Conservation (phyloP, 1,140 invertebrate genomes). For the Oryctes rhinoceros region DNA sequence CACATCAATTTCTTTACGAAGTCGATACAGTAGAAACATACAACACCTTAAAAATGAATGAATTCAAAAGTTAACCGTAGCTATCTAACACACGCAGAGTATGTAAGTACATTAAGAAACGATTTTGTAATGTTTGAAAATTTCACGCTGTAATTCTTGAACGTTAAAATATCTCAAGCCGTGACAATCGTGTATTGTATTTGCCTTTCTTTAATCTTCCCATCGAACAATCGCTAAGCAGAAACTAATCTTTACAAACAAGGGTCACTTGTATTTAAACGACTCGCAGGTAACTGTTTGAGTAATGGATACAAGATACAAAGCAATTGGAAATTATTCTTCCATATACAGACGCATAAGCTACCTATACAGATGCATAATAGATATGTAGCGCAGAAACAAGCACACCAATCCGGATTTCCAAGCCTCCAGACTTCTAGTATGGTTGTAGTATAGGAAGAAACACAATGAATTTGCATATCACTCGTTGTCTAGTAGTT, state of each 20-base stretch:
- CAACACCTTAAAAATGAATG: too few species aligned
- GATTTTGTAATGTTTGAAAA: too few species aligned
- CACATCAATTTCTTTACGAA: too few species aligned
- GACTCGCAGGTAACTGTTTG: conserved; percentile 7
- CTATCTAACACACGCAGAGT: too few species aligned
- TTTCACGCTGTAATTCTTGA: too few species aligned
- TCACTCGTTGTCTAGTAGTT: conserved; percentile 18
- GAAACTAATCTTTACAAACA: conserved; percentile 22
- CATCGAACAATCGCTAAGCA: conserved; percentile 3
- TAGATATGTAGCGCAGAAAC: background rate
- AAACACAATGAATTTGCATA: conserved; percentile 22
- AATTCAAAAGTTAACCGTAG: too few species aligned
- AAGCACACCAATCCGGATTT: conserved; percentile 4
- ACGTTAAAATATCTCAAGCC: background rate
- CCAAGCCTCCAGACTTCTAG: background rate
- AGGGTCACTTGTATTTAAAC: conserved; percentile 10
- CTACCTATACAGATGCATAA: background rate
- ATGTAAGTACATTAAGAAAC: too few species aligned
- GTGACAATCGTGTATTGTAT: background rate
- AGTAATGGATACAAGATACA: conserved; percentile 18
- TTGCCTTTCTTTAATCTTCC: background rate
- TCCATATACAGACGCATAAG: background rate
- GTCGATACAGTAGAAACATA: too few species aligned
- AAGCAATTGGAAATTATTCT: conserved; percentile 19
- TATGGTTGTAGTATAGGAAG: background rate